Evolutionary conservation across 1,140 invertebrate species (phyloP).

Genomic region (Eubasilissa regina): DNA sequence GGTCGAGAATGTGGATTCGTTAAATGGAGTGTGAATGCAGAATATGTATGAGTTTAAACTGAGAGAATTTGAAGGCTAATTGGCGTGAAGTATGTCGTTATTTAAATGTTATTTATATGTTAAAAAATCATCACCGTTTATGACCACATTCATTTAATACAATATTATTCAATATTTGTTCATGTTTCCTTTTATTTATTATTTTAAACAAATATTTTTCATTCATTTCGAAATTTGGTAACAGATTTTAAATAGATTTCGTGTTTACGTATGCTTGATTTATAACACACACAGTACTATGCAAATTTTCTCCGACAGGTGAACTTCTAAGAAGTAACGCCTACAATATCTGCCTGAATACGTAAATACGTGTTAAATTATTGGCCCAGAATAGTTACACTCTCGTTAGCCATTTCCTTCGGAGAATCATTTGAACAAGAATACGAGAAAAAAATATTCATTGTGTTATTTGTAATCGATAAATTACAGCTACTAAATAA

Average conservation of each 20-base stretch:
- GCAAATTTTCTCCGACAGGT: constrained; percentile 36
- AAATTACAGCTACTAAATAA: not conserved
- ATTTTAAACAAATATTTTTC: not conserved
- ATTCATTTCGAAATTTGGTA: not conserved
- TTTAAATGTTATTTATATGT: too few species aligned
- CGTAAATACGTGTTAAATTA: not conserved
- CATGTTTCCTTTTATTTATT: not conserved
- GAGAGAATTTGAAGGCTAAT: too few species aligned
- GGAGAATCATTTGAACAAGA: not conserved
- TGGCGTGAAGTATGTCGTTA: too few species aligned
- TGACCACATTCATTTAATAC: too few species aligned
- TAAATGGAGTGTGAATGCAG: too few species aligned
- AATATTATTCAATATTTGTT: not conserved
- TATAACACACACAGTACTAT: constrained; percentile 31
- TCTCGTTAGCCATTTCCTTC: constrained; percentile 10
- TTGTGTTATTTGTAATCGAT: constrained; percentile 19
- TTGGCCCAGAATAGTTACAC: not conserved
- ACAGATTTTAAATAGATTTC: constrained; percentile 28
- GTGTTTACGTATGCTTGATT: constrained; percentile 14
- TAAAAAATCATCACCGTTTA: too few species aligned
- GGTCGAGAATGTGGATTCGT: too few species aligned
- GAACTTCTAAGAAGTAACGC: constrained; percentile 22
- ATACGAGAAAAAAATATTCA: not conserved
- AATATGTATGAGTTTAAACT: too few species aligned
- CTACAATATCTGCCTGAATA: constrained; percentile 8